phyloP scores from a whole-genome alignment of 2,888 invertebrate genomes.

The Bugulina stolonifera region DNA sequence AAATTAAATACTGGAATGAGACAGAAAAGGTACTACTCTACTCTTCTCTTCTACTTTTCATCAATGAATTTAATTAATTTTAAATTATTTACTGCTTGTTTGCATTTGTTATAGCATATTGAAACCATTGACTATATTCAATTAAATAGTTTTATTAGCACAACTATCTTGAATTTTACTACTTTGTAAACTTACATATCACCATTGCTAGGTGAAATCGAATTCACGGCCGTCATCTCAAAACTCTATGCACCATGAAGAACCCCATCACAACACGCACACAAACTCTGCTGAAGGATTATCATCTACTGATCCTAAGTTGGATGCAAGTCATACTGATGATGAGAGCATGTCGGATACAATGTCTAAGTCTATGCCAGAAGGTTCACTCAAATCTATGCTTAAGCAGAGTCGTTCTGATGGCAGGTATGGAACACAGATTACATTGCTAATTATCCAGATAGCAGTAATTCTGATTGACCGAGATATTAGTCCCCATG shows the following conservation, averaged over 20 bases:
- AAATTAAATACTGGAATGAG: constrained; percentile 36
- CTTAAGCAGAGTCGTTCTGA: not conserved
- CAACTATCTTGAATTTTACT: no score
- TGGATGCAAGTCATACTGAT: not conserved
- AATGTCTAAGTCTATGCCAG: constrained; percentile 24
- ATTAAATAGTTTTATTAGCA: no score
- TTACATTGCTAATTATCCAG: no score
- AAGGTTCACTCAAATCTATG: constrained; percentile 20
- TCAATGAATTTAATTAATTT: no score
- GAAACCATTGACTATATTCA: no score
- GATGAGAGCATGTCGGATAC: not conserved
- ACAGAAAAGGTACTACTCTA: constrained; percentile 25
- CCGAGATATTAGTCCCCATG: no score
- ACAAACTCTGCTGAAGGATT: not conserved
- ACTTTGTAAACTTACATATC: no score
- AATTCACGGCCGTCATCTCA: constrained; percentile 3
- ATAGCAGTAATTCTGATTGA: no score
- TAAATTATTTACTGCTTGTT: no score
- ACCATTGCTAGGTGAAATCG: not conserved
- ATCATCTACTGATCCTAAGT: not conserved
- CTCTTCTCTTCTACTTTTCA: no score
- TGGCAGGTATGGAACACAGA: no score
- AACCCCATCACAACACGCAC: not conserved
- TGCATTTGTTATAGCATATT: no score
- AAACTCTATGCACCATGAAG: not conserved